Percentiles rank a stretch among this genome's conserved stretches.
phyloP scores from a whole-genome alignment of 2,797 vertebrate genomes.

The Jordanella pulchra region DNA sequence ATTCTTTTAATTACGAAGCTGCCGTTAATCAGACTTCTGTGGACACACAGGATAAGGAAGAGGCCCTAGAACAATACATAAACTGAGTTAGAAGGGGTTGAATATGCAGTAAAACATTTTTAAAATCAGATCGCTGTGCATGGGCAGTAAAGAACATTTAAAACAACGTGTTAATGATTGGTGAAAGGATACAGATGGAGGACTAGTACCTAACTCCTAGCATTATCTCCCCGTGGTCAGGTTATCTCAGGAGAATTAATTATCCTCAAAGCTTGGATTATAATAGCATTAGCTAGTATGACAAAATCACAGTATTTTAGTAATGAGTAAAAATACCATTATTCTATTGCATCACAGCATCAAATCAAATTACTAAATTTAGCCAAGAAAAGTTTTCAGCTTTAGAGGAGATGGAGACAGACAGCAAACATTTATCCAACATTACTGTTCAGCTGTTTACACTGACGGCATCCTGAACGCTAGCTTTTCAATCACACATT shows the following conservation, averaged over 20 bases:
- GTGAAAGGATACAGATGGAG: background rate
- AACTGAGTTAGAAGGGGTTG: constrained; percentile 25
- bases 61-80: constrained; percentile 45
- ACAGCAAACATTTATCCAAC: too few relatives aligned
- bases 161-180: background rate
- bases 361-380: too few relatives aligned
- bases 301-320: background rate
- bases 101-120: too few relatives aligned
- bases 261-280: background rate
- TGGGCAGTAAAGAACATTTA: background rate
- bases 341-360: background rate
- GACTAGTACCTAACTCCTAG: background rate
- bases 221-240: background rate
- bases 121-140: background rate
- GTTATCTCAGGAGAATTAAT: background rate
- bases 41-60: constrained; percentile 55
- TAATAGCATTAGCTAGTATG: background rate
- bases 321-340: background rate
- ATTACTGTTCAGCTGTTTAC: too few relatives aligned
- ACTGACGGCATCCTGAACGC: too few relatives aligned
- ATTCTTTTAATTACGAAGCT: constrained; percentile 65
- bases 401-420: too few relatives aligned
- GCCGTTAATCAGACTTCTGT: constrained; percentile 61
- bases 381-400: too few relatives aligned
- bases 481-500: too few relatives aligned